Percentiles rank a stretch among this genome's conserved stretches.
Conservation (phyloP, 1,140 invertebrate genomes). For the Drosophila carrolli region DNA sequence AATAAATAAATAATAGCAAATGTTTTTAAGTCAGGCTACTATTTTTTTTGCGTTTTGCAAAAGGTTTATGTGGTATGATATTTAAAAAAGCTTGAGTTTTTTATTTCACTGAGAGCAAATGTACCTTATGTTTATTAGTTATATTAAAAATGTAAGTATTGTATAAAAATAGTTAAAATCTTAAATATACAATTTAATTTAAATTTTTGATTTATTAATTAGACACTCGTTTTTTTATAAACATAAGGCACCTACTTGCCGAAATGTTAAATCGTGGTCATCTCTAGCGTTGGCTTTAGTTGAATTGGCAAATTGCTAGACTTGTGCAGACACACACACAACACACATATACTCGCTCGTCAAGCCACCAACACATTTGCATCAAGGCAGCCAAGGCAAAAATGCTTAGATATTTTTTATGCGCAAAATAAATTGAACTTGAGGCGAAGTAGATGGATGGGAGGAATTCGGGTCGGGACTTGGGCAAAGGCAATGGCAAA, state of each 20-base stretch:
- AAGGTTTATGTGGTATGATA: too few relatives aligned
- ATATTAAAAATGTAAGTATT: too few relatives aligned
- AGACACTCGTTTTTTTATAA: too few relatives aligned
- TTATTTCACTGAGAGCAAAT: too few relatives aligned
- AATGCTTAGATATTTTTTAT: conserved; percentile 76
- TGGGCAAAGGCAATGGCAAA: conserved; percentile 57
- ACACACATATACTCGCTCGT: conserved; percentile 11
- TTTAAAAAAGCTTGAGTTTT: too few relatives aligned
- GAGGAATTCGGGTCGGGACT: conserved; percentile 7
- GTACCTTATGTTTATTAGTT: too few relatives aligned
- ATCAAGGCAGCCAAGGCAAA: conserved; percentile 32
- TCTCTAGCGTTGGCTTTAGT: conserved; percentile 40
- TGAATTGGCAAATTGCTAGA: conserved; percentile 52
- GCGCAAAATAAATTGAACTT: conserved; percentile 78
- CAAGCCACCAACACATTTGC: conserved; percentile 53
- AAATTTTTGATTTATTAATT: too few relatives aligned
- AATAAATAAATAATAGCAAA: neutral
- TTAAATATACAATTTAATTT: too few relatives aligned
- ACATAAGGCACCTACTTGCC: too few relatives aligned
- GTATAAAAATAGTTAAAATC: too few relatives aligned
- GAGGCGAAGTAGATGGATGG: conserved; percentile 28
- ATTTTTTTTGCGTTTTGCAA: too few relatives aligned
- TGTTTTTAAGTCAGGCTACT: too few relatives aligned
- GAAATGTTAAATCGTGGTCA: conserved; percentile 5
- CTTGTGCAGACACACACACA: conserved; percentile 26